Evolutionary conservation across 2,888 invertebrate genomes (phyloP).

Genomic region (Dicycla oo): DNA sequence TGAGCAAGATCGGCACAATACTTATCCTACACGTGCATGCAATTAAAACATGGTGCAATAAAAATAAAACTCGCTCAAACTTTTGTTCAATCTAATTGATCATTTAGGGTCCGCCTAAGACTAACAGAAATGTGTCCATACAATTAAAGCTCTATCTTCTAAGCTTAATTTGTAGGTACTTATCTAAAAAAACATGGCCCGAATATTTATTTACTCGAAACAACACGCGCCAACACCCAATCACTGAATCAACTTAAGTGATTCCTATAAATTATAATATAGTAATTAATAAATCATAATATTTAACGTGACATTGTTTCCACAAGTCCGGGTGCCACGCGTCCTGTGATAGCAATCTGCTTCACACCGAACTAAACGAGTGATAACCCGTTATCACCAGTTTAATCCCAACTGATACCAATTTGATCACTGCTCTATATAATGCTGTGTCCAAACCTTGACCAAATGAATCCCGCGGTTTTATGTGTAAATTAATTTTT

Average conservation of each 20-base stretch:
- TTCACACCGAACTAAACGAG: slow-evolving; percentile 31
- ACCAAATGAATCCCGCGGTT: neutral
- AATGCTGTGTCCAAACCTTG: slow-evolving; percentile 40
- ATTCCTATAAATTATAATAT: slow-evolving; percentile 7
- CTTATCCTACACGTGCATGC: too few species aligned
- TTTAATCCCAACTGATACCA: slow-evolving; percentile 30
- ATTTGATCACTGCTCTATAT: slow-evolving; percentile 36
- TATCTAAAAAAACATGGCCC: neutral
- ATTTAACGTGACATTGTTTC: slow-evolving; percentile 43
- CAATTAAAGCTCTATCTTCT: too few species aligned
- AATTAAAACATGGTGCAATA: too few species aligned
- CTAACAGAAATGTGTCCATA: too few species aligned
- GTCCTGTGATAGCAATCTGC: slow-evolving; percentile 49
- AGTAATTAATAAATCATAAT: slow-evolving; percentile 19
- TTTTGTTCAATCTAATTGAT: too few species aligned
- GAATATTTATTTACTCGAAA: neutral
- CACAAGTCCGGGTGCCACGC: slow-evolving; percentile 53
- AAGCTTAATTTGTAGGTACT: too few species aligned
- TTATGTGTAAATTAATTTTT: slow-evolving; percentile 1
- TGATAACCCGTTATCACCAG: slow-evolving; percentile 28
- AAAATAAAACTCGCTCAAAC: too few species aligned
- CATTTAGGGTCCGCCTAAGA: too few species aligned
- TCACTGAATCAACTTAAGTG: slow-evolving; percentile 13
- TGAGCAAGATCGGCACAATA: too few species aligned
- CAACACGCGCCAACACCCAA: slow-evolving; percentile 29